phyloP scores from a whole-genome alignment of 2,797 vertebrate species.

The Gastrophryne carolinensis region DNA sequence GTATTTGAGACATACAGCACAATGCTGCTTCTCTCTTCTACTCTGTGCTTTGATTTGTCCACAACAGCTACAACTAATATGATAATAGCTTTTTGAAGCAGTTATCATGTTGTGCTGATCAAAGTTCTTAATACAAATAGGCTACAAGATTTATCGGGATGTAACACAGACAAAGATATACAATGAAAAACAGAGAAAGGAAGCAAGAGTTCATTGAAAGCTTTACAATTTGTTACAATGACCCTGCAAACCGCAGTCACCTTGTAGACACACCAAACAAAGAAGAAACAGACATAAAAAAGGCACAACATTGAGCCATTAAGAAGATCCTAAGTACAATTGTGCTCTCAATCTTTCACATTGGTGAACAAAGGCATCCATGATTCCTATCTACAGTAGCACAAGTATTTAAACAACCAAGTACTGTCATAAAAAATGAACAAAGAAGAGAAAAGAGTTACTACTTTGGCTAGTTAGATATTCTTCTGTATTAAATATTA shows the following conservation, averaged over 20 bases:
- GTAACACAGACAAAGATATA: slow-evolving; percentile 6
- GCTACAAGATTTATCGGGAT: background rate
- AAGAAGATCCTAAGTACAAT: too few relatives aligned
- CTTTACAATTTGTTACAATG: background rate
- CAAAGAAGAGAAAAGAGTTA: too few relatives aligned
- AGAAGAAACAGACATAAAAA: slow-evolving; percentile 4
- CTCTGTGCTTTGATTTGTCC: slow-evolving; percentile 23
- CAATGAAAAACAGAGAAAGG: background rate
- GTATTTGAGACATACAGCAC: slow-evolving; percentile 13
- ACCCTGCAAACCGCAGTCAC: slow-evolving; percentile 4
- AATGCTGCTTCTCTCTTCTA: slow-evolving; percentile 1
- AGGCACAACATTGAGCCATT: background rate
- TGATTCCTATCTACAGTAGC: too few relatives aligned
- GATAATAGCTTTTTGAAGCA: slow-evolving; percentile 15
- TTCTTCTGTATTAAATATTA: too few relatives aligned
- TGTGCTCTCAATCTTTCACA: too few relatives aligned
- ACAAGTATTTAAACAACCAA: too few relatives aligned
- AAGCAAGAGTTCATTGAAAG: background rate
- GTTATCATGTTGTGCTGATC: slow-evolving; percentile 33
- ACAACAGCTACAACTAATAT: slow-evolving; percentile 26
- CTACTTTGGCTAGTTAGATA: too few relatives aligned
- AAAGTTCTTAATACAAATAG: slow-evolving; percentile 29
- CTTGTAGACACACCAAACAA: slow-evolving; percentile 27
- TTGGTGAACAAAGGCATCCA: too few relatives aligned
- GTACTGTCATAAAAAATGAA: too few relatives aligned